These are phyloP conservation scores for Eupelmus urozonus DNA, from an alignment of 2,888 invertebrate genomes.

Conservation along the genomic window DNA sequence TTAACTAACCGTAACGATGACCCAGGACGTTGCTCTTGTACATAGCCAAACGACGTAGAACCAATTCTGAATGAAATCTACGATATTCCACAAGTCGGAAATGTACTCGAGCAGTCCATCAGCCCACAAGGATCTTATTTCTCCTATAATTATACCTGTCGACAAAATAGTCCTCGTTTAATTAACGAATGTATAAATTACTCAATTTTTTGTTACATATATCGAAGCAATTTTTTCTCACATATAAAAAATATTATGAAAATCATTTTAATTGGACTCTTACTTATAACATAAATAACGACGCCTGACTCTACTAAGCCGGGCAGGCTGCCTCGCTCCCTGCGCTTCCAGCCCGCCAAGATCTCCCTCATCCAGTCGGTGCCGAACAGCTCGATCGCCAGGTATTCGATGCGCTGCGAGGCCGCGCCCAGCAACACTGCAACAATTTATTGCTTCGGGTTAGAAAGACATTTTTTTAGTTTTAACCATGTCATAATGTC, in stretches of 20 bases:
- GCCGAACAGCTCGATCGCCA: slow-evolving; percentile 88
- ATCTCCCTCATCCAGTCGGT: slow-evolving; percentile 87
- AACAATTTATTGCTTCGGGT: slow-evolving; percentile 63
- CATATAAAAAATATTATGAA: slow-evolving; percentile 62
- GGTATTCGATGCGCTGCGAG: slow-evolving; percentile 92
- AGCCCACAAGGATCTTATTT: slow-evolving; percentile 93
- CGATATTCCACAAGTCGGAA: slow-evolving; percentile 98
- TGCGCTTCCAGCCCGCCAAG: slow-evolving; percentile 87
- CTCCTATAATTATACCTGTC: slow-evolving; percentile 95
- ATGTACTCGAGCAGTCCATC: slow-evolving; percentile 94
- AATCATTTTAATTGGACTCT: slow-evolving; percentile 75
- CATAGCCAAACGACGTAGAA: slow-evolving; percentile 97
- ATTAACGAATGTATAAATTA: not conserved
- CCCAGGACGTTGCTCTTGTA: slow-evolving; percentile 92
- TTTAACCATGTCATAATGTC: too few relatives aligned
- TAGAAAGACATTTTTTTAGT: slow-evolving; percentile 4
- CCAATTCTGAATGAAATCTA: slow-evolving; percentile 97
- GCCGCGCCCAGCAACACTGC: slow-evolving; percentile 94
- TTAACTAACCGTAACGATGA: slow-evolving; percentile 89
- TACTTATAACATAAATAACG: slow-evolving; percentile 92
- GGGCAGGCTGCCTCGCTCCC: slow-evolving; percentile 87
- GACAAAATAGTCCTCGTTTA: slow-evolving; percentile 36
- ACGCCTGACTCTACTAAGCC: slow-evolving; percentile 90
- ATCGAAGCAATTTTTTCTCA: not conserved
- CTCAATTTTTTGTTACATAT: not conserved